Conservation (phyloP, 35 echinoderm and acorn worm genomes). For the Ophioderma brevispina region DNA sequence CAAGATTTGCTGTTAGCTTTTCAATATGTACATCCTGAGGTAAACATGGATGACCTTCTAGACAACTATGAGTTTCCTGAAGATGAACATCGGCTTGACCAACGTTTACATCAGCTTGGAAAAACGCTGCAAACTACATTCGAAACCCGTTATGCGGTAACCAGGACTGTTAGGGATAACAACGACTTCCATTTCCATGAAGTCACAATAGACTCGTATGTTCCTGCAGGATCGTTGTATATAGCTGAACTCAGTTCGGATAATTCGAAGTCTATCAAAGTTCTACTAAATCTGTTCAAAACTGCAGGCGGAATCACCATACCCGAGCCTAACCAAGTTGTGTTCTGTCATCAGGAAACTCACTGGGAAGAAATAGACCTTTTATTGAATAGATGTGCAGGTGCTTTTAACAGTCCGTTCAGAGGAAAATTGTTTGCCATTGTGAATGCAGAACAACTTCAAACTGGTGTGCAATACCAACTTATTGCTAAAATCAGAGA, state of each 20-base stretch:
- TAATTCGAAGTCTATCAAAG: constrained; percentile 20
- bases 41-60: no score
- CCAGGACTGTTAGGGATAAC: no score
- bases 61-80: no score
- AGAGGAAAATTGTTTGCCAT: neutral
- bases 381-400: constrained; percentile 5
- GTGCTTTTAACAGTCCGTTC: neutral
- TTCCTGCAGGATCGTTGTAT: constrained; percentile 7
- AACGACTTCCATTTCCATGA: neutral
- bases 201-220: neutral
- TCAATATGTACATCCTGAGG: no score
- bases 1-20: no score
- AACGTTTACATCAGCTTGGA: no score
- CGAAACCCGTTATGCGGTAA: no score
- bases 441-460: constrained; percentile 20
- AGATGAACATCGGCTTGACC: no score
- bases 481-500: neutral
- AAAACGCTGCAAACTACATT: no score
- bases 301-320: constrained; percentile 18
- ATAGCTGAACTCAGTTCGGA: constrained; percentile 9
- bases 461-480: constrained; percentile 24
- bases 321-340: constrained; percentile 19
- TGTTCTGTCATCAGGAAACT: constrained; percentile 30
- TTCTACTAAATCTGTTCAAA: neutral
- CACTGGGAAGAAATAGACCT: constrained; percentile 26